phyloP scores from a whole-genome alignment of 2,888 invertebrate species.

The Cheiracanthium punctorium region DNA sequence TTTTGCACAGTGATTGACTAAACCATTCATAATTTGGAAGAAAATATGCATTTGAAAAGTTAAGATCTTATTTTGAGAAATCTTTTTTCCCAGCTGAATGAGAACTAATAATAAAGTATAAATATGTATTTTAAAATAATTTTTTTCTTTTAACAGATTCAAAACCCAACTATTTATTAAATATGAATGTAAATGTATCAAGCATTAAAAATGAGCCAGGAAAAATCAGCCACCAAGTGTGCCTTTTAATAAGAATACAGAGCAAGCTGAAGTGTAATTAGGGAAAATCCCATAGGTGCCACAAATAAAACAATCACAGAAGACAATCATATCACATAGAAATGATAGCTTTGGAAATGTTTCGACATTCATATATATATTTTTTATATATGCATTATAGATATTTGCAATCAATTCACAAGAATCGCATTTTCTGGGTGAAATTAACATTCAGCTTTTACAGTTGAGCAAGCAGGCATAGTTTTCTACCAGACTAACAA shows the following conservation, averaged over 20 bases:
- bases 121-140: no score
- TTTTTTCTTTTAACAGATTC: no score
- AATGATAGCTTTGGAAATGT: conserved; percentile 66
- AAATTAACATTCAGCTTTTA: conserved; percentile 66
- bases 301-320: conserved; percentile 64
- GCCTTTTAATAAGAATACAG: conserved; percentile 68
- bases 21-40: no score
- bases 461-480: conserved; percentile 64
- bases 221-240: conserved; percentile 48
- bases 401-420: conserved; percentile 47
- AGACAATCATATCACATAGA: conserved; percentile 64
- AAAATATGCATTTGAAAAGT: no score
- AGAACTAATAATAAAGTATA: no score
- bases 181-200: no score
- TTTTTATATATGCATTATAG: conserved; percentile 38
- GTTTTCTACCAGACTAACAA: conserved; percentile 56
- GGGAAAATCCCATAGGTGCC: conserved; percentile 59
- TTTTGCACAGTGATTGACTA: no score
- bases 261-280: conserved; percentile 65
- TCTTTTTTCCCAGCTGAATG: no score
- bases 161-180: no score
- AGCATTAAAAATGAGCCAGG: background rate
- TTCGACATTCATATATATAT: conserved; percentile 43
- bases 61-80: no score
- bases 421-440: conserved; percentile 51